Conservation (phyloP, 2,888 invertebrate species). For the Machimus atricapillus region DNA sequence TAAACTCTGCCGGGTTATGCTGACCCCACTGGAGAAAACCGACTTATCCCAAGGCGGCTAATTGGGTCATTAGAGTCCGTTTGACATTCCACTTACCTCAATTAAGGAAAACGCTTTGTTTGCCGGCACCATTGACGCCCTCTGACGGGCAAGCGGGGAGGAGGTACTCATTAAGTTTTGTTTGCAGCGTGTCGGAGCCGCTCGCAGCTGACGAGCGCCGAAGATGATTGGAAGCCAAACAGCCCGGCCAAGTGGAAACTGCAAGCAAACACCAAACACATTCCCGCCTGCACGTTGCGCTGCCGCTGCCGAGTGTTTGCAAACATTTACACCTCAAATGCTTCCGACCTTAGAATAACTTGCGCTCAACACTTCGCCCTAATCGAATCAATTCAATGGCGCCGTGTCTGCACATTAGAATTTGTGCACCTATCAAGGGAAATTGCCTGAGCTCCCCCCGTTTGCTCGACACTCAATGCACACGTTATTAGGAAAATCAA, state of each 20-base stretch:
- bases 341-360: background rate
- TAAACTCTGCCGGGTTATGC: background rate
- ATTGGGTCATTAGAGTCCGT: conserved; percentile 16
- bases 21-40: background rate
- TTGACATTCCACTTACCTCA: conserved; percentile 3
- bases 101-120: background rate
- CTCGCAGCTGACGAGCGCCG: background rate
- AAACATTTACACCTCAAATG: conserved; percentile 14
- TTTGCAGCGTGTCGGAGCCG: background rate
- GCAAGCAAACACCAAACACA: background rate
- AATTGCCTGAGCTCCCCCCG: background rate
- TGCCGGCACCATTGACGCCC: background rate
- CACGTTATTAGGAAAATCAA: background rate
- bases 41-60: background rate
- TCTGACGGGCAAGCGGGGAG: background rate
- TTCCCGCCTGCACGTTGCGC: background rate
- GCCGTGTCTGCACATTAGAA: background rate
- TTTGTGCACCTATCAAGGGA: background rate
- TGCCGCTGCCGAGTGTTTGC: background rate
- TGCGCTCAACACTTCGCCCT: background rate
- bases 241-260: background rate
- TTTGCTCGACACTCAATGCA: background rate
- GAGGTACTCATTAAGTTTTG: background rate
- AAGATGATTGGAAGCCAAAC: conserved; percentile 2
- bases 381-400: background rate